These are phyloP conservation scores for Tinea trinotella DNA, from an alignment of 2,888 invertebrate species.

Conservation along the genomic window DNA sequence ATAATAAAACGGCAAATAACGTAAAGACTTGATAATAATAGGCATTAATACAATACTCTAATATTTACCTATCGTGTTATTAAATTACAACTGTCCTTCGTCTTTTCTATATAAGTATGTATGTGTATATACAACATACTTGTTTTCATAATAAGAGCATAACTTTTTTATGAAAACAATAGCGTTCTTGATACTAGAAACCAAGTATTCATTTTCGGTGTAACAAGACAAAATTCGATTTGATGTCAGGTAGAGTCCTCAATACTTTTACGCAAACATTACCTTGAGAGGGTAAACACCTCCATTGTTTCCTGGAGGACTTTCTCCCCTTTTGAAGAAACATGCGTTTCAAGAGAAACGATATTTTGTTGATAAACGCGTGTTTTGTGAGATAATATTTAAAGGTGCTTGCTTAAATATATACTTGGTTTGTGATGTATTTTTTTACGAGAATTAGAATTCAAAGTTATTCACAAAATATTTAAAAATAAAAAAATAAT, in stretches of 20 bases:
- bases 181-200: background rate
- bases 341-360: slow-evolving; percentile 2
- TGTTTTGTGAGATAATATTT: background rate
- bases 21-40: too few species aligned
- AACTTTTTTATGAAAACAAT: background rate
- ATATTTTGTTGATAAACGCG: slow-evolving; percentile 3
- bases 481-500: too few species aligned
- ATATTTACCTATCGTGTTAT: too few species aligned
- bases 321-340: background rate
- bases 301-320: slow-evolving; percentile 10
- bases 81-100: too few species aligned
- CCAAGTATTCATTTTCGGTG: slow-evolving; percentile 6
- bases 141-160: background rate
- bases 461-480: too few species aligned
- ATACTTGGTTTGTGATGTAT: too few species aligned
- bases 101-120: too few species aligned
- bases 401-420: too few species aligned
- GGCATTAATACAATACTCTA: too few species aligned
- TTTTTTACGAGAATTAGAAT: too few species aligned
- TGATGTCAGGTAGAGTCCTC: slow-evolving; percentile 3
- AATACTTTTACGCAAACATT: slow-evolving; percentile 17
- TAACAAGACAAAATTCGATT: slow-evolving; percentile 9
- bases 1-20: too few species aligned
- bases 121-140: too few species aligned
- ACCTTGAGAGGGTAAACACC: slow-evolving; percentile 10